Evolutionary conservation across 2,113 vertebrate genomes (phyloP).

Genomic region (Micronisus gabar): DNA sequence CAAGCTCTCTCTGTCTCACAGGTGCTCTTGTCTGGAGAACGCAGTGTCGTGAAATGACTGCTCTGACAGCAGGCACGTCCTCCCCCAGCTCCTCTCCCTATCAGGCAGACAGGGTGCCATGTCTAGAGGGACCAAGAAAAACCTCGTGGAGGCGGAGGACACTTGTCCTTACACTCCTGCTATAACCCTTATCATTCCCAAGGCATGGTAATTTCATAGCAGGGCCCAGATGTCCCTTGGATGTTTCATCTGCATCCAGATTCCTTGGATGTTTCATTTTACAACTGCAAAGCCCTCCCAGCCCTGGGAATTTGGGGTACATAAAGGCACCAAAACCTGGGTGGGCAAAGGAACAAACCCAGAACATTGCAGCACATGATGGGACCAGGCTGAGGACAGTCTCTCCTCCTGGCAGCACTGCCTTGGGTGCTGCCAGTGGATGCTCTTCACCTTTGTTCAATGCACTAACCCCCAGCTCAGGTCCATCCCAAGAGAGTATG

Average conservation of each 20-base stretch:
- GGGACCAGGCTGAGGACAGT: not conserved
- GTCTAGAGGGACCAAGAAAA: not conserved
- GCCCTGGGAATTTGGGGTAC: not conserved
- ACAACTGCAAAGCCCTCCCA: not conserved
- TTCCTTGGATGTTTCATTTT: not conserved
- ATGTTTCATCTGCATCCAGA: not conserved
- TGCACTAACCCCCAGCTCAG: not conserved
- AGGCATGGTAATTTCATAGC: not conserved
- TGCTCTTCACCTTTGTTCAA: not conserved
- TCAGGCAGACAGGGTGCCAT: not conserved
- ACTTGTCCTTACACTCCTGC: not conserved
- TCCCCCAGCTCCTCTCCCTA: not conserved
- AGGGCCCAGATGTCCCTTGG: not conserved
- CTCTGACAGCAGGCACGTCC: not conserved
- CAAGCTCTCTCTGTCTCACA: not conserved
- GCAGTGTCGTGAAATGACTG: not conserved
- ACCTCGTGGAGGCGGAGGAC: not conserved
- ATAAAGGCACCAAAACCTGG: not conserved
- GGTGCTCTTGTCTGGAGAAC: not conserved
- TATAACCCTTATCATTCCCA: not conserved
- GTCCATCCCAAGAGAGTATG: not conserved
- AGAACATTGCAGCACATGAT: not conserved
- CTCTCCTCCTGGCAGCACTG: accelerated
- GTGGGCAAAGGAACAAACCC: not conserved
- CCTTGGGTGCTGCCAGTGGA: not conserved